Percentiles rank a stretch among this genome's conserved stretches.
These are phyloP conservation scores for Eupsittula cactorum DNA, from an alignment of 2,113 vertebrate species.

Conservation along the genomic window DNA sequence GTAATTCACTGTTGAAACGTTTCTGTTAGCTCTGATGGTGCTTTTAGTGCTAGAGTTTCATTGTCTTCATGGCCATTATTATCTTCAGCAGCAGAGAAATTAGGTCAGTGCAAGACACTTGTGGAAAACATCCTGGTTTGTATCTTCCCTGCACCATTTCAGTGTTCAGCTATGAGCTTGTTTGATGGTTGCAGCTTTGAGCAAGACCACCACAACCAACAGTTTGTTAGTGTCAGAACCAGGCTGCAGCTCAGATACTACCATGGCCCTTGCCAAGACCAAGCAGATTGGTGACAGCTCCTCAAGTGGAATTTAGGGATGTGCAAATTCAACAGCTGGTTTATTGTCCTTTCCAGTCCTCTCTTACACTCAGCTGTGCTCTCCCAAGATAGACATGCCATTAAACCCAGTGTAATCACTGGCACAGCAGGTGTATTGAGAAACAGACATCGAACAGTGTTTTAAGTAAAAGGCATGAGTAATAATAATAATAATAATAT, in stretches of 20 bases:
- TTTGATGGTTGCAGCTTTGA: not conserved
- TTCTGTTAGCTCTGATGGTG: not conserved
- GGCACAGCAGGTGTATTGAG: slow-evolving; percentile 11
- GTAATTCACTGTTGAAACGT: not conserved
- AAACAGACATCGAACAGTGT: not conserved
- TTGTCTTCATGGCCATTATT: not conserved
- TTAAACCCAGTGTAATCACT: slow-evolving; percentile 8
- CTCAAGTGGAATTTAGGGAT: not conserved
- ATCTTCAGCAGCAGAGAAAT: not conserved
- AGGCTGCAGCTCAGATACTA: not conserved
- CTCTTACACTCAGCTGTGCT: not conserved
- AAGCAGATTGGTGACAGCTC: not conserved
- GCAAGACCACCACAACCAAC: not conserved
- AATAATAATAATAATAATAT: not conserved
- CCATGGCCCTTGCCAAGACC: not conserved
- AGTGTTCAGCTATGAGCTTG: not conserved
- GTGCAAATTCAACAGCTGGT: not conserved
- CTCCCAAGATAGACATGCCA: not conserved
- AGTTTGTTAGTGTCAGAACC: not conserved
- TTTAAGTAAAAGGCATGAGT: slow-evolving; percentile 30
- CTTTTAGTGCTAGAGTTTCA: not conserved
- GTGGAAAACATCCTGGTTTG: not conserved
- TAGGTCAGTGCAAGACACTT: not conserved
- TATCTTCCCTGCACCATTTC: not conserved
- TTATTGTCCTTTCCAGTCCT: not conserved